phyloP scores from a whole-genome alignment of 2,113 vertebrate genomes.

The Muscicapa adusta region DNA sequence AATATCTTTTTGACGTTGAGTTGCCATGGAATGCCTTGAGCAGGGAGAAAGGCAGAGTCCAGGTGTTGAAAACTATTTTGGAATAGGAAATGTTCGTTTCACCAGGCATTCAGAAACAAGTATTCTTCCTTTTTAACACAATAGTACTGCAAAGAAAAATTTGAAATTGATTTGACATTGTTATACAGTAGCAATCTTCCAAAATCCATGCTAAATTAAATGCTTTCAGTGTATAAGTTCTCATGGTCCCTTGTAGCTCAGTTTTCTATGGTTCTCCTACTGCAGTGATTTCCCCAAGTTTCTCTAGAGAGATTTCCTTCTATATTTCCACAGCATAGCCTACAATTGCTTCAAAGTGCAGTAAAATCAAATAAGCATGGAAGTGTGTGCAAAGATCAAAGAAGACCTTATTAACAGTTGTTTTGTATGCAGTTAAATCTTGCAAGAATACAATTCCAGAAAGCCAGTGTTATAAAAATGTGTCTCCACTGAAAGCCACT shows the following conservation, averaged over 20 bases:
- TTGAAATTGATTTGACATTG: slow-evolving; percentile 1
- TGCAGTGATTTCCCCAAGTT: not conserved
- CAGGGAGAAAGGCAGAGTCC: not conserved
- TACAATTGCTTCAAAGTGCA: slow-evolving; percentile 21
- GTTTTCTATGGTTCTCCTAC: not conserved
- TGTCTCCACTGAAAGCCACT: not conserved
- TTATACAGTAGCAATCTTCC: not conserved
- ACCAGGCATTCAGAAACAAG: not conserved
- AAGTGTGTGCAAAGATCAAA: slow-evolving; percentile 4
- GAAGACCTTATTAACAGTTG: not conserved
- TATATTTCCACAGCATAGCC: not conserved
- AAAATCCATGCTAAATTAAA: slow-evolving; percentile 10
- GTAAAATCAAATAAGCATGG: slow-evolving; percentile 9
- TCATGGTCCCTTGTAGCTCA: not conserved
- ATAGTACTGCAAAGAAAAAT: not conserved
- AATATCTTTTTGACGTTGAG: not conserved
- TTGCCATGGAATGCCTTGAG: not conserved
- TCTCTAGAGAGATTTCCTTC: slow-evolving; percentile 13
- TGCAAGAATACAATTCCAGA: not conserved
- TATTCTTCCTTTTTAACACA: not conserved
- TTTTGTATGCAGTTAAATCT: not conserved
- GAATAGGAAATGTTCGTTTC: not conserved
- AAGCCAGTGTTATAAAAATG: not conserved
- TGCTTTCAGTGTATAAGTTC: not conserved
- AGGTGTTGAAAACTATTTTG: not conserved